Base-by-base conservation (phyloP, 2,113 vertebrate genomes). In the Pachycephala philippinensis region DNA sequence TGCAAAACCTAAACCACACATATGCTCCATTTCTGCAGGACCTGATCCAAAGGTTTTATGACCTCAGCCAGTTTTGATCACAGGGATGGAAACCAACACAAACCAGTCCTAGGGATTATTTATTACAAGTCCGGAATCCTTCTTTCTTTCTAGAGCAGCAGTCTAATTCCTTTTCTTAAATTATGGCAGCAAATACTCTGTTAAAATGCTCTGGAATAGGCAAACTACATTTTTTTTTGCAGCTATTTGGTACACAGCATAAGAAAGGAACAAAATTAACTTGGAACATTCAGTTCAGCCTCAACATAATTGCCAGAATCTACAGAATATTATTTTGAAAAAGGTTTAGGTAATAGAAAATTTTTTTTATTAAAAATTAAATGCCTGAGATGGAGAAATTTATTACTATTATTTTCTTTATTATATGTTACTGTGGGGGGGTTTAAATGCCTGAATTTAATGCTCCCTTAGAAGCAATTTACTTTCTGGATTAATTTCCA, bases 11-110 rank as follows among this genome's bases (percentile, higher is more conserved):
- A 30, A 86, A 57, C 7, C 31, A 39, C 5, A 22, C 5, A 4
- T 4, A 9, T 1, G 10, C 49, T 47, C 49, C 65, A 21, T 30
- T 80, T 20, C 66, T 74, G 53, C 30, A 61, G 42, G 33, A 60
- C 15, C 7, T 22, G 28, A 60, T 40, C 13, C 33, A 53, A 60
- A 60, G 20, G 11, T n/a, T 37, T 59, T 9, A 5, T 14, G 54
- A 28, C 22, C 39, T 76, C 37, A 22, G 42, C 27, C 12, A 4
- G 31, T 9, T 77, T 42, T 45, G 42, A n/a, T 31, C 59, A 35
- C 0, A 4, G 40, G n/a, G 26, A 26, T 0, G 18, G 26, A 47
- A 53, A 53, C 23, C 40, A 61, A 7, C 16, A 50, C 10, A 49
- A 44, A 22, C 4, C 7, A 44, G 13, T 57, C 27, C 19, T 8